Evolutionary conservation across 2,797 vertebrate genomes (phyloP), one percentile per base, ranked within the genome.

Genomic region (Microchirus variegatus): DNA sequence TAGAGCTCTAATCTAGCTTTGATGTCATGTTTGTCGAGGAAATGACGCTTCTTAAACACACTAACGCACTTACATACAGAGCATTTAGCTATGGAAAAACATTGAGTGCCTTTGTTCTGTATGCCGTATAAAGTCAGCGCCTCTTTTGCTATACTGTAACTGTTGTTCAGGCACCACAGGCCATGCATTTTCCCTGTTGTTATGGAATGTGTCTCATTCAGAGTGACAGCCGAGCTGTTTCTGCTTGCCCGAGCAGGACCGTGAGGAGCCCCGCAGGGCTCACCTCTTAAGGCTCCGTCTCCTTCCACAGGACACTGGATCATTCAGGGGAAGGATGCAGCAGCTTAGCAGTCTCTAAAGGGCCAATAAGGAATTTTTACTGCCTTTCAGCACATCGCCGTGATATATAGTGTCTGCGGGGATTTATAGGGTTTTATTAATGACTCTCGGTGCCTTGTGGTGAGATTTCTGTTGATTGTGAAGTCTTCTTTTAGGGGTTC

Each of bases 171-270:
- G 52, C 77, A 56, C 86, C 73, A 46, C 78, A 16, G 84, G 82
- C 78, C 66, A 61, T 77, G 62, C 77, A 55, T 79, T 73, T 73
- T 78, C 53, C 73, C 75, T 57, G 74, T 81, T 82, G 80, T 87
- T 73, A 53, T 78, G 85, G 86, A 89, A 91, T 92, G 85, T 63
- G 69, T 81, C 82, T 83, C 19, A 70, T 78, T 82, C 69, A 66
- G 73, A 67, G 69, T 74, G 83, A 86, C 84, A 75, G 78, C 73
- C 57, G 53, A 73, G 77, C 48, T 78, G 83, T 82, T 82, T 72
- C 81, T 89, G 81, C 93, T 70, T 90, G 93, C 77, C 88, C 88
- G 87, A 85, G 84, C 90, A 91, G 63, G 76, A 88, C 81, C 66
- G 44, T 2, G 53, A 78, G 75, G 74, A 86, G 67, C 88, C 88